A percentile compares a stretch with the other conserved stretches of the same genome.
These are phyloP conservation scores for Aphrophora alni DNA, from an alignment of 2,888 invertebrate species.

Conservation along the genomic window DNA sequence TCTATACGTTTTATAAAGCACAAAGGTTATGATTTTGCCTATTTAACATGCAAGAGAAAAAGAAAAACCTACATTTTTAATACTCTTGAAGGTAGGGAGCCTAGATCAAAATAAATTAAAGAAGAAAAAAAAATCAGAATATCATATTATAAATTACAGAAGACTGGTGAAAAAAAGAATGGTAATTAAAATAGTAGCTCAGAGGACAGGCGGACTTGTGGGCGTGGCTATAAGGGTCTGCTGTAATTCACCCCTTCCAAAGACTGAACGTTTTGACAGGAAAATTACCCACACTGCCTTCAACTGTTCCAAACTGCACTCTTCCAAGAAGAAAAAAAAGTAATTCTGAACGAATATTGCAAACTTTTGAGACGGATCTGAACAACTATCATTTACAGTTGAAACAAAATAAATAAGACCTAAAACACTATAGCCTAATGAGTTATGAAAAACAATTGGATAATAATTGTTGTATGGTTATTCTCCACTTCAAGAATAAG, in stretches of 20 bases:
- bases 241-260: conserved; percentile 9
- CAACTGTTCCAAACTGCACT: not conserved
- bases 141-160: not conserved
- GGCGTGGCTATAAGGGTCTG: not conserved
- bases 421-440: no score
- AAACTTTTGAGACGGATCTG: not conserved
- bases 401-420: no score
- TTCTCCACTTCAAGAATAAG: no score
- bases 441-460: no score
- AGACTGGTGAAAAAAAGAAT: not conserved
- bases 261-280: not conserved
- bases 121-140: not conserved
- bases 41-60: no score
- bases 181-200: not conserved
- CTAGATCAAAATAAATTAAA: not conserved
- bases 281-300: not conserved
- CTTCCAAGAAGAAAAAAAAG: not conserved
- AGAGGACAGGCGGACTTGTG: not conserved
- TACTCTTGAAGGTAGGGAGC: no score
- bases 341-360: not conserved
- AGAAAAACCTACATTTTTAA: no score
- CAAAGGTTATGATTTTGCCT: no score
- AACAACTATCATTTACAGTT: no score
- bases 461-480: no score
- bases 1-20: no score